Percentiles rank a stretch among this genome's conserved stretches.
phyloP scores from a whole-genome alignment of 2,797 vertebrate species.

The Myripristis jacobus region DNA sequence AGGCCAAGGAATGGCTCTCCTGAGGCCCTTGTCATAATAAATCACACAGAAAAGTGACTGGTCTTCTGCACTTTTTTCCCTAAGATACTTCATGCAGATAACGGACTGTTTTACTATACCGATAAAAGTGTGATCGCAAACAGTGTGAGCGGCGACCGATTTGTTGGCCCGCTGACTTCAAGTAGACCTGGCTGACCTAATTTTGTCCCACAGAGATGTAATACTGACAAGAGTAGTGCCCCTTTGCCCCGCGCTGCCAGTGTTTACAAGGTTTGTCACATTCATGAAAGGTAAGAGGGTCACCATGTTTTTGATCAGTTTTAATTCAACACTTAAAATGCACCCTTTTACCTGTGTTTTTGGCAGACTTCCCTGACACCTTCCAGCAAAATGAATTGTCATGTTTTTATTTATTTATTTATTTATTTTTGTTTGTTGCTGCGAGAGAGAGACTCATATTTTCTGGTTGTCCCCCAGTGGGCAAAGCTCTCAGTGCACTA shows the following conservation, averaged over 20 bases:
- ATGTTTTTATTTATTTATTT: too few relatives aligned
- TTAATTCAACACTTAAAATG: slow-evolving; percentile 66
- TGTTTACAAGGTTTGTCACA: slow-evolving; percentile 10
- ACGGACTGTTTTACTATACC: not conserved
- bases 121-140: not conserved
- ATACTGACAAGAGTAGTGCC: slow-evolving; percentile 21
- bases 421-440: slow-evolving; percentile 57
- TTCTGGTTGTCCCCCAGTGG: slow-evolving; percentile 61
- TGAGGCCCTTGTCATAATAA: slow-evolving; percentile 60
- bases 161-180: too few relatives aligned
- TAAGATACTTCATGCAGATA: slow-evolving; percentile 33
- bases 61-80: too few relatives aligned
- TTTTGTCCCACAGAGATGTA: slow-evolving; percentile 34
- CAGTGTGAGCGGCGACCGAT: not conserved
- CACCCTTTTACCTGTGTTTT: slow-evolving; percentile 64
- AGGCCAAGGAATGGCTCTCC: slow-evolving; percentile 52
- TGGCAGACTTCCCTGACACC: slow-evolving; percentile 67
- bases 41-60: slow-evolving; percentile 40
- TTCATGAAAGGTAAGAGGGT: not conserved
- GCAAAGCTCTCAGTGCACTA: slow-evolving; percentile 45
- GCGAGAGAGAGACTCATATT: slow-evolving; percentile 51
- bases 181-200: too few relatives aligned
- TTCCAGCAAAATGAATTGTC: slow-evolving; percentile 60
- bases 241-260: not conserved
- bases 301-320: slow-evolving; percentile 59